These are phyloP conservation scores for Sympetrum striolatum DNA, from an alignment of 2,888 invertebrate species.

Conservation along the genomic window DNA sequence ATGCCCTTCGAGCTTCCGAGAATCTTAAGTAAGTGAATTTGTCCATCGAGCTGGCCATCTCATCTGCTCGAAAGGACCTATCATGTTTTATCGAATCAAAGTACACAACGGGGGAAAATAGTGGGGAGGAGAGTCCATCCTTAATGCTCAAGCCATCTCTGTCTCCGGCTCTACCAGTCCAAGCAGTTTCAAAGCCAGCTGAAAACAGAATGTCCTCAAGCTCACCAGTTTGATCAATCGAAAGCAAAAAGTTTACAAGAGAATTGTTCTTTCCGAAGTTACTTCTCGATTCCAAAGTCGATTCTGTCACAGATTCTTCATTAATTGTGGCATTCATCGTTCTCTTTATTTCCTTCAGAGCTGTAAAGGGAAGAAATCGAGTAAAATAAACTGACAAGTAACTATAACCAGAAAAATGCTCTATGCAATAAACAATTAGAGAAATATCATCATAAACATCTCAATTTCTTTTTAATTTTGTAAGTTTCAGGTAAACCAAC, in stretches of 20 bases:
- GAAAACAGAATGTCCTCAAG: slow-evolving; percentile 29
- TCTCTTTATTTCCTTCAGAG: slow-evolving; percentile 44
- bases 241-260: slow-evolving; percentile 56
- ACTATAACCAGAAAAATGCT: not conserved
- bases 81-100: slow-evolving; percentile 60
- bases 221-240: slow-evolving; percentile 59
- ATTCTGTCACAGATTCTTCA: slow-evolving; percentile 34
- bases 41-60: slow-evolving; percentile 54
- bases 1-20: slow-evolving; percentile 77
- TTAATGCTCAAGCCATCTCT: not conserved
- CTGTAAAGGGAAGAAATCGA: slow-evolving; percentile 1
- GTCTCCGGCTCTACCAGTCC: slow-evolving; percentile 16
- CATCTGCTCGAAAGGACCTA: slow-evolving; percentile 56
- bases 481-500: slow-evolving; percentile 2
- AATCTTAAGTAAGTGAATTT: slow-evolving; percentile 74
- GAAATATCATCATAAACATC: not conserved
- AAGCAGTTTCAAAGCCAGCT: slow-evolving; percentile 22
- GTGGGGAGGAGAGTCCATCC: not conserved
- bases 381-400: not conserved
- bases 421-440: not conserved
- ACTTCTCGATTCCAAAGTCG: slow-evolving; percentile 35
- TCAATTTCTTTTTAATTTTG: too few species aligned
- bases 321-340: slow-evolving; percentile 25
- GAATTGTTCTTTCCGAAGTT: slow-evolving; percentile 53
- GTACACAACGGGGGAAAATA: slow-evolving; percentile 44